Base-by-base conservation (phyloP, 2,113 vertebrate genomes). In the Peromyscus maniculatus region DNA sequence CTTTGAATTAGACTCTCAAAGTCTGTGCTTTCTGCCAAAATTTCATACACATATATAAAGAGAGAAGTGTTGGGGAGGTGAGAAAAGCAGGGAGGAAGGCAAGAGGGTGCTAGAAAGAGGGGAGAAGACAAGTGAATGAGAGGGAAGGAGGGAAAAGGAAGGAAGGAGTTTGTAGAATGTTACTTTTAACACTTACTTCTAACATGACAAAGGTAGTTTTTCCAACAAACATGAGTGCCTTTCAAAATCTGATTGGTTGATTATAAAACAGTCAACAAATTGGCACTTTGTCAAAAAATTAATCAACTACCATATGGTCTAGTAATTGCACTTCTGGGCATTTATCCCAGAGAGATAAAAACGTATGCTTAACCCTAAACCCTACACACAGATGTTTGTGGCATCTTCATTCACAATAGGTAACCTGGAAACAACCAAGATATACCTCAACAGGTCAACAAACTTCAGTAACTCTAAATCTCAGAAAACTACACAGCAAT, bases 301-400 rank as follows among this genome's bases (percentile, higher is more conserved):
- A 39, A 26, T 62, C 55, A 67, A 15, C 92, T 93, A 86, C 21
- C 39, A 26, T 75, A 59, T 52, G 17, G 5, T 55, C 39, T 36
- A 62, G 17, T 28, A 84, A 31, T 90, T 86, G 62, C 0, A 59
- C 15, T 95, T 49, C 82, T 89, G 33, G 67, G 36, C 66, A 87
- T 94, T 89, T 91, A 69, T 69, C 17, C 64, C 36, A 80, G 24
- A 84, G 36, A 95, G 91, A 90, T 97, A 3, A 80, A 97, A 96
- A 96, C 13, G 36, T 39, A 59, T 28, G n/a, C 91, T 94, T 96
- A 49, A 71, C 22, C 71, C 17, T 64, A 66, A 96, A 75, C 87
- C 15, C 8, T 77, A 22, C 75, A 82, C 57, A 79, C 24, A 84
- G 71, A 69, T 92, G 8, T 92, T 69, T 92, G 59, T 49, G 66